These are phyloP conservation scores for Noctua fimbriata DNA, from an alignment of 2,888 invertebrate species.

Conservation along the genomic window DNA sequence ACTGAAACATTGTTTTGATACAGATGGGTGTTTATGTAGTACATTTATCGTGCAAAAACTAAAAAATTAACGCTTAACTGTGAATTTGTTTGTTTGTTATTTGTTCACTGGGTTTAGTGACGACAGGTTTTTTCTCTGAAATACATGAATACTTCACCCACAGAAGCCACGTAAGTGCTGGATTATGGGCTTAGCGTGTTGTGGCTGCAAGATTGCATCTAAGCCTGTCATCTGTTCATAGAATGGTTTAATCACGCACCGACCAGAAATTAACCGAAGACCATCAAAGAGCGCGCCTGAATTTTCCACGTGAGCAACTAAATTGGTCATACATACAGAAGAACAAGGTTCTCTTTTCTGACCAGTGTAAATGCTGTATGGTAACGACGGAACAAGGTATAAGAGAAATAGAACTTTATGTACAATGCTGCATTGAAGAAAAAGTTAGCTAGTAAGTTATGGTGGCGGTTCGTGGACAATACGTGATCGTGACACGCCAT, in stretches of 20 bases:
- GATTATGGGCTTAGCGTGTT: not conserved
- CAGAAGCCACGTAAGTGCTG: not conserved
- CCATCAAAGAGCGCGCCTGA: not conserved
- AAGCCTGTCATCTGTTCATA: not conserved
- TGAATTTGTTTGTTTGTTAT: slow-evolving; percentile 2
- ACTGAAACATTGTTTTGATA: not conserved
- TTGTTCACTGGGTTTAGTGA: not conserved
- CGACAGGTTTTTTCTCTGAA: not conserved
- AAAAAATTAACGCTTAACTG: not conserved
- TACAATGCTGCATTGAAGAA: not conserved
- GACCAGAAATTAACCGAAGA: not conserved
- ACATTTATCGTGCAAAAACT: not conserved
- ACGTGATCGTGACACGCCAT: not conserved
- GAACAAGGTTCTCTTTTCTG: not conserved
- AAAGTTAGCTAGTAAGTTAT: not conserved
- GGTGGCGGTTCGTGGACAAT: not conserved
- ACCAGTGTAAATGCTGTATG: not conserved
- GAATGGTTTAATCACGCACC: not conserved
- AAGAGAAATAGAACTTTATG: not conserved
- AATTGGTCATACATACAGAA: not conserved
- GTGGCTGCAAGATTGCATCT: not conserved
- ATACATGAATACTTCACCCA: too few species aligned
- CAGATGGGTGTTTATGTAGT: not conserved
- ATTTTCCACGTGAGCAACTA: not conserved
- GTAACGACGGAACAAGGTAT: not conserved